Conservation (phyloP, 2,113 vertebrate genomes). For the Mobula hypostoma region DNA sequence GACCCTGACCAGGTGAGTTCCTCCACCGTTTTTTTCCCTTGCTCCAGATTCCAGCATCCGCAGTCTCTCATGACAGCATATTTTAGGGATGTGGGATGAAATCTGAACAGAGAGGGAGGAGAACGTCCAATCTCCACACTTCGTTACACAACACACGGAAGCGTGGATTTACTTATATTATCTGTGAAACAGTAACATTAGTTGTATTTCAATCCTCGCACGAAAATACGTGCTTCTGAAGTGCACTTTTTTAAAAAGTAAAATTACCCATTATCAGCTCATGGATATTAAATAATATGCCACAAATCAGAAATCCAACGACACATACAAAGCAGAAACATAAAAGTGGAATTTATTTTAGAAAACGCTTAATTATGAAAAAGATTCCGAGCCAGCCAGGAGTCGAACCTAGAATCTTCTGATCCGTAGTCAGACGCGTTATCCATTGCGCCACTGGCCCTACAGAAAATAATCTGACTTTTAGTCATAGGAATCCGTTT, state of each 20-base stretch:
- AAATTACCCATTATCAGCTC: neutral
- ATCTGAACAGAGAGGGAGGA: neutral
- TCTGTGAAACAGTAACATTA: no score
- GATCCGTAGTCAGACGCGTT: conserved; percentile 32
- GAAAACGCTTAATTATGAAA: neutral
- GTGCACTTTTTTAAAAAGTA: no score
- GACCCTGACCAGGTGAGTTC: no score
- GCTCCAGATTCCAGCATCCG: no score
- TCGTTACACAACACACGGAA: no score
- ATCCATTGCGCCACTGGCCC: conserved; percentile 32
- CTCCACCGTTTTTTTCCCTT: no score
- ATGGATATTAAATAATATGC: neutral
- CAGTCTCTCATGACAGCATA: no score
- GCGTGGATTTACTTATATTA: no score
- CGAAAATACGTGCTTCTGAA: no score
- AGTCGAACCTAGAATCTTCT: conserved; percentile 38
- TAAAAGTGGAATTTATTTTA: no score
- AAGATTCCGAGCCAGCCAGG: conserved; percentile 19
- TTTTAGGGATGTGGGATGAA: no score
- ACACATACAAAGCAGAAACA: neutral
- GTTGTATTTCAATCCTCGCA: no score
- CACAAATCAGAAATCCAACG: neutral
- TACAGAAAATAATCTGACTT: fast-evolving
- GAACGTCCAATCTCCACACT: neutral
- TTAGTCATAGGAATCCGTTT: neutral